phyloP scores from a whole-genome alignment of 2,797 vertebrate genomes.

The Scomberomorus guttatus region DNA sequence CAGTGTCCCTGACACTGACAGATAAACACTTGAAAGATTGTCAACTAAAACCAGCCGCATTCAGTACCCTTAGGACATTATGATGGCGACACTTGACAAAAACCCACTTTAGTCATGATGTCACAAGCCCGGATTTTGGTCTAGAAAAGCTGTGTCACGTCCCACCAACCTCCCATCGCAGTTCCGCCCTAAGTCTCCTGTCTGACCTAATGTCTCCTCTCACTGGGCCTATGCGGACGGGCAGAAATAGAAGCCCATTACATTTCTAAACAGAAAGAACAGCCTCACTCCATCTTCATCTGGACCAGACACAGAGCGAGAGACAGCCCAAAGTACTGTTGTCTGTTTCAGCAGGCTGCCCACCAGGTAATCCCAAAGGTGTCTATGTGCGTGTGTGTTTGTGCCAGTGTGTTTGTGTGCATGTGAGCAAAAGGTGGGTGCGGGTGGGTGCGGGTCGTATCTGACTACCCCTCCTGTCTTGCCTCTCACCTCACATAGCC shows the following conservation, averaged over 20 bases:
- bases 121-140: constrained; percentile 46
- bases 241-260: constrained; percentile 81
- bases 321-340: constrained; percentile 68
- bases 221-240: constrained; percentile 45
- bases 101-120: constrained; percentile 61
- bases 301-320: constrained; percentile 52
- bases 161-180: constrained; percentile 35
- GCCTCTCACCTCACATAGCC: constrained; percentile 53
- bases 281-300: constrained; percentile 81
- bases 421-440: constrained; percentile 23
- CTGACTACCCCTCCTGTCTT: constrained; percentile 18
- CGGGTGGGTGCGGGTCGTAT: constrained; percentile 18
- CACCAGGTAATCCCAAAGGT: constrained; percentile 47
- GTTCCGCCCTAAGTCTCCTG: constrained; percentile 55
- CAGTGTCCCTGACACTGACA: constrained; percentile 14
- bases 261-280: constrained; percentile 76
- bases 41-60: constrained; percentile 35
- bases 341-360: constrained; percentile 70
- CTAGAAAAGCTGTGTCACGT: constrained; percentile 62
- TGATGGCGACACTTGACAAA: constrained; percentile 41
- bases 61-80: constrained; percentile 32
- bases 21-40: constrained; percentile 40
- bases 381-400: constrained; percentile 25
- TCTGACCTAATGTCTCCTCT: constrained; percentile 77
- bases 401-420: constrained; percentile 3